Evolutionary conservation across 2,113 vertebrate species (phyloP), one percentile per base, ranked within the genome.

Genomic region (Nibea albiflora): DNA sequence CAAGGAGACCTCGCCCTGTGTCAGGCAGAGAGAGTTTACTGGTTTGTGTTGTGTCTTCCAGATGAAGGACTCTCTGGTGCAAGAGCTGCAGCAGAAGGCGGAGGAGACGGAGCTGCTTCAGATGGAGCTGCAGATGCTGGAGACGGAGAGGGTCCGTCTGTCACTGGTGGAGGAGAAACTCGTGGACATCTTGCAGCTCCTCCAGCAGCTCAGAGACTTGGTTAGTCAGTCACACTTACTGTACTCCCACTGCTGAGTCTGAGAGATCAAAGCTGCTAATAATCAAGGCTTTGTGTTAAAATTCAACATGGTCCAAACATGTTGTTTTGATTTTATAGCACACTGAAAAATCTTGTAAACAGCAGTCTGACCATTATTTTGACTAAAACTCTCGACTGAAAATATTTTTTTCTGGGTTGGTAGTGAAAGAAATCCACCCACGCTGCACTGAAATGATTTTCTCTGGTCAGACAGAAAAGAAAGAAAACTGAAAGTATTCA

Each of bases 141-240:
- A 99, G 92, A 96, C 97, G 0, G 98, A 98, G 92, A 90, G 96
- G 66, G 96, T 98, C 11, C 95, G 97, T 46, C 95, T 98, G 76
- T 97, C 96, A 0, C 92, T 98, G 87, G 95, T 99, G 85, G 97
- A 98, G 80, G 97, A 99, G 88, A 99, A 98, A 89, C 95, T 99
- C 20, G 80, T 95, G 91, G 97, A 98, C 63, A 96, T 97, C 66
- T 93, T 99, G 50, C 96, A 96, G 85, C 96, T 99, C 6, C 96
- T 99, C 49, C 96, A 96, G 58, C 95, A 97, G 61, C 96, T 98
- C 78, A 92, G 94, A 81, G 95, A 96, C 85, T 91, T 97, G 96
- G 98, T 99, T 86, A 91, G 95, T 92, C 7, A 90, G 95, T 91
- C 9, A 57, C 19, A 62, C n/a, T 39, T 4, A 17, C 22, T 16